Percentiles rank a stretch among this genome's conserved stretches.
phyloP scores from a whole-genome alignment of 2,888 invertebrate genomes.

The Troides oblongomaculatus region DNA sequence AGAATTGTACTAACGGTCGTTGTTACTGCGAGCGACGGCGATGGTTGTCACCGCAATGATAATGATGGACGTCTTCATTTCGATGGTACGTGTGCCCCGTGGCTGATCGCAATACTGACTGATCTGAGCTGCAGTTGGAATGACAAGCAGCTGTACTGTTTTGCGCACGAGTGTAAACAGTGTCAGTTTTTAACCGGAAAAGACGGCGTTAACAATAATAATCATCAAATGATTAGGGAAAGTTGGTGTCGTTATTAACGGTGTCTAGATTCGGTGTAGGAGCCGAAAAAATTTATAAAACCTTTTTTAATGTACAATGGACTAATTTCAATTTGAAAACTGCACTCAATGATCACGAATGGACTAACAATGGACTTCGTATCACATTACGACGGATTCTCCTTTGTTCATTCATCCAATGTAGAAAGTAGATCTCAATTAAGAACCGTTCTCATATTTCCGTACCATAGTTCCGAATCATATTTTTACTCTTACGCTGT shows the following conservation, averaged over 20 bases:
- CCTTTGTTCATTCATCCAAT: no score
- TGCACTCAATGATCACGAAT: no score
- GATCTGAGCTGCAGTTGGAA: neutral
- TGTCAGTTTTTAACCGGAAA: slow-evolving; percentile 10
- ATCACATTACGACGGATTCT: no score
- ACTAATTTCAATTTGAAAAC: no score
- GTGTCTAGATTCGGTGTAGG: no score
- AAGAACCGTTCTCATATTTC: no score
- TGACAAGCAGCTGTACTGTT: neutral
- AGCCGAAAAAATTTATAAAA: no score
- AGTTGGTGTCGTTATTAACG: neutral
- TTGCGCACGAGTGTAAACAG: neutral
- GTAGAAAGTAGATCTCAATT: no score
- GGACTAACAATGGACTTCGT: no score
- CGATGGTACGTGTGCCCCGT: slow-evolving; percentile 9
- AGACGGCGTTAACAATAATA: slow-evolving; percentile 3
- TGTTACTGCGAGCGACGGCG: neutral
- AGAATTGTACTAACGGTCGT: slow-evolving; percentile 14
- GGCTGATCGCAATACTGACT: slow-evolving; percentile 9
- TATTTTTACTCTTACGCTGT: no score
- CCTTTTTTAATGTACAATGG: no score
- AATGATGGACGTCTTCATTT: slow-evolving; percentile 1
- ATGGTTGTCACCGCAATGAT: neutral
- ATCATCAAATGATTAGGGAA: neutral
- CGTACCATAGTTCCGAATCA: no score